Evolutionary conservation across 2,797 vertebrate genomes (phyloP).

Genomic region (Monodelphis domestica): DNA sequence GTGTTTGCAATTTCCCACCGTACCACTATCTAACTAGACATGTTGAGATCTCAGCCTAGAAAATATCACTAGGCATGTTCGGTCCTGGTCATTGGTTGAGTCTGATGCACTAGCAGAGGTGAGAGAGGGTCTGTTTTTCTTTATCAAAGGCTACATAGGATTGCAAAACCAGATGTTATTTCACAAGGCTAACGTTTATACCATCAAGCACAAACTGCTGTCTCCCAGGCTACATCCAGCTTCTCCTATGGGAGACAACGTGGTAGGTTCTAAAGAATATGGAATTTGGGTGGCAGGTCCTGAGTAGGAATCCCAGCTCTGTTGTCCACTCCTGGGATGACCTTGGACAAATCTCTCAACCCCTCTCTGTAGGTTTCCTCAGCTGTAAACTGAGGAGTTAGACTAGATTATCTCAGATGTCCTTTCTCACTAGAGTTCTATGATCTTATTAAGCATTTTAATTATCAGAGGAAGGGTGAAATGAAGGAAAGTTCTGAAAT

Average conservation of each 20-base stretch:
- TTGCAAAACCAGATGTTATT: slow-evolving; percentile 14
- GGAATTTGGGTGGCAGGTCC: background rate
- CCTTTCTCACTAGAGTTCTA: background rate
- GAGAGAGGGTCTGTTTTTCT: background rate
- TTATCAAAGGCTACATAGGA: background rate
- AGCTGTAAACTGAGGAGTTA: background rate
- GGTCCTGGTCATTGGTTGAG: background rate
- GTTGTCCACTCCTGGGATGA: no score
- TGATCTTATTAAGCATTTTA: background rate
- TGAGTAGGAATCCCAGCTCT: background rate
- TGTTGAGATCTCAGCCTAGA: background rate
- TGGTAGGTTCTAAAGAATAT: background rate
- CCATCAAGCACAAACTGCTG: background rate
- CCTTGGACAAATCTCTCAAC: background rate
- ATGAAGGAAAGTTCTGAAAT: background rate
- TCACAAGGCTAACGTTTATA: background rate
- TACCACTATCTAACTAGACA: background rate
- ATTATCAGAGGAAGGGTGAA: background rate
- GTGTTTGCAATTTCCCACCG: slow-evolving; percentile 48
- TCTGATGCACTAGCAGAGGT: fast-evolving
- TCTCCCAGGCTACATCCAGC: background rate
- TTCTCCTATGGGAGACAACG: background rate
- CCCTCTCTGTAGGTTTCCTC: background rate
- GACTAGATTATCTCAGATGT: background rate
- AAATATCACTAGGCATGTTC: background rate